Percentiles rank a stretch among this genome's conserved stretches.
Conservation (phyloP, 1,140 invertebrate species). For the Hestina assimilis region DNA sequence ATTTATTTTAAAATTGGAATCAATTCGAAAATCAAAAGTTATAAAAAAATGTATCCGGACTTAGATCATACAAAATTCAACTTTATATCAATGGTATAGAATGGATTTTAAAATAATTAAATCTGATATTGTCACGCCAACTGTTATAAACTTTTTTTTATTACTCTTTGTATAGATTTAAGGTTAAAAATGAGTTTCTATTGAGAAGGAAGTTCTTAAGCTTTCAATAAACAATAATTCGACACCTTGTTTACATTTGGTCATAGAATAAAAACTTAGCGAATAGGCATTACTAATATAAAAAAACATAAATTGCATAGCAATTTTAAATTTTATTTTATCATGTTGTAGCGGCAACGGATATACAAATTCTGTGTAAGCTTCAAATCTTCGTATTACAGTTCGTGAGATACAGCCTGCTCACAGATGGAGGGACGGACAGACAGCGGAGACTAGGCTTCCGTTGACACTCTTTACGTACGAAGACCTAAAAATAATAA, state of each 20-base stretch:
- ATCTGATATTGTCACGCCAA: slow-evolving; percentile 5
- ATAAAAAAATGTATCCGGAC: neutral
- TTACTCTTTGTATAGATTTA: neutral
- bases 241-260: slow-evolving; percentile 45
- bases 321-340: too few species aligned
- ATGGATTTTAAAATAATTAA: neutral
- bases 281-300: neutral
- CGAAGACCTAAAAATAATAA: too few species aligned
- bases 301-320: too few species aligned
- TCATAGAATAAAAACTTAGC: slow-evolving; percentile 39
- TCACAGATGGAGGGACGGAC: too few species aligned
- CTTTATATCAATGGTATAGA: neutral
- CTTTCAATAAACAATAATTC: slow-evolving; percentile 55
- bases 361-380: too few species aligned
- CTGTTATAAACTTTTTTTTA: slow-evolving; percentile 1
- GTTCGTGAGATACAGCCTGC: too few species aligned
- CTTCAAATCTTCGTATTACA: too few species aligned
- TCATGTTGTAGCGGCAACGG: too few species aligned
- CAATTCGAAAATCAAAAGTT: slow-evolving; percentile 29
- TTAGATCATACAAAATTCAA: neutral
- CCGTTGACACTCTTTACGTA: too few species aligned
- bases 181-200: slow-evolving; percentile 12
- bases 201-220: slow-evolving; percentile 49
- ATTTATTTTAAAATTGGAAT: slow-evolving; percentile 15
- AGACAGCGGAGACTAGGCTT: too few species aligned